These are phyloP conservation scores for Crotalus tigris DNA, from an alignment of 2,113 vertebrate species.

Conservation along the genomic window DNA sequence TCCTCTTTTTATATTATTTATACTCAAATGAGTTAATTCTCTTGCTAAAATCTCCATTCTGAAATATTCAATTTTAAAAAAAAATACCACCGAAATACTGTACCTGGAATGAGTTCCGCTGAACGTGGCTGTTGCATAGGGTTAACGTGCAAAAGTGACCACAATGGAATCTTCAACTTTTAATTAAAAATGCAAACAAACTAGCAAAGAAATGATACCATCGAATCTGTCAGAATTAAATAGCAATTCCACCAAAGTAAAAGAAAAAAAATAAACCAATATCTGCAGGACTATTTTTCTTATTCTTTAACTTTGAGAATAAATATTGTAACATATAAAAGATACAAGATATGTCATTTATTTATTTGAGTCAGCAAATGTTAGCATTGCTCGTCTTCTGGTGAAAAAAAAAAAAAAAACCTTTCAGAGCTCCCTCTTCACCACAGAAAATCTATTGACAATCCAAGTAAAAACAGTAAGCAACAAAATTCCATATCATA, in stretches of 20 bases:
- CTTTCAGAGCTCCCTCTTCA: background rate
- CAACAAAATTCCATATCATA: background rate
- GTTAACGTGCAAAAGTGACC: background rate
- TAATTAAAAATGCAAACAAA: background rate
- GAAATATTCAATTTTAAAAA: background rate
- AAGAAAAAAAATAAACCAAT: background rate
- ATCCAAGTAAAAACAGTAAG: background rate
- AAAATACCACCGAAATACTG: background rate
- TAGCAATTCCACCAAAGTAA: background rate
- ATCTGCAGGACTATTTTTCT: background rate
- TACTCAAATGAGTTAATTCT: background rate
- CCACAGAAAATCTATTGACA: background rate
- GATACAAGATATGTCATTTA: background rate
- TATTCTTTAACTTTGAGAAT: background rate
- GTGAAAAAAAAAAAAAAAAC: background rate
- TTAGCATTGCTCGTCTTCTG: background rate
- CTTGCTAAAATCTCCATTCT: background rate
- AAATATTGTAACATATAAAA: background rate
- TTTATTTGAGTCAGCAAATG: background rate
- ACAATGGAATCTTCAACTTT: background rate
- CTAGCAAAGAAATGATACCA: background rate
- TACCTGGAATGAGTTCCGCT: background rate
- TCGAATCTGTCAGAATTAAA: background rate
- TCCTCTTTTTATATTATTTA: background rate
- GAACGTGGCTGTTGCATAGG: background rate